Evolutionary conservation across 2,113 vertebrate species (phyloP).

Genomic region (Protobothrops mucrosquamatus): DNA sequence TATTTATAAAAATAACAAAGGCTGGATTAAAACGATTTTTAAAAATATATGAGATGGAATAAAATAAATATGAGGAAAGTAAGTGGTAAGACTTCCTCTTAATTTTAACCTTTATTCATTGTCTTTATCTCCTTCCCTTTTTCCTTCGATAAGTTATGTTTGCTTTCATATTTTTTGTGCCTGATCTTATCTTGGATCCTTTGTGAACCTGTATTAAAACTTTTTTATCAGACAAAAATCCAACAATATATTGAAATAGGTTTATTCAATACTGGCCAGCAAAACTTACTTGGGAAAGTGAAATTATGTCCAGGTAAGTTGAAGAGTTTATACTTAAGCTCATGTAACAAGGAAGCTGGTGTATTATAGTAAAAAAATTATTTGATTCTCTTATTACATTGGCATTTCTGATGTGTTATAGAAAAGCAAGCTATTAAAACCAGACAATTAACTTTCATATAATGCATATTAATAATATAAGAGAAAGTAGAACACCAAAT

Average conservation of each 20-base stretch:
- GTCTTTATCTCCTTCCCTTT: background rate
- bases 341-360: background rate
- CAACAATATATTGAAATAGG: slow-evolving; percentile 31
- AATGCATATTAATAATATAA: background rate
- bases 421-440: background rate
- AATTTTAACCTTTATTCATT: slow-evolving; percentile 14
- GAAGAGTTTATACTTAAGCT: background rate
- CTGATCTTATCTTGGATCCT: slow-evolving; percentile 50
- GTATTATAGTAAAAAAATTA: background rate
- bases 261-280: slow-evolving; percentile 30
- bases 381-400: background rate
- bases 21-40: too few species aligned
- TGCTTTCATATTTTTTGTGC: slow-evolving; percentile 30
- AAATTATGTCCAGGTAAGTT: slow-evolving; percentile 37
- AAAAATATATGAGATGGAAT: slow-evolving; percentile 17
- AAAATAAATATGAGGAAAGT: slow-evolving; percentile 26
- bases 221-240: slow-evolving; percentile 47
- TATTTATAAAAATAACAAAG: too few species aligned
- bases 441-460: background rate
- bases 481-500: background rate
- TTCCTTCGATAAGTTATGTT: background rate
- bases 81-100: slow-evolving; percentile 23
- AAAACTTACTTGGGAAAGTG: slow-evolving; percentile 37
- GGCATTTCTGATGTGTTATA: background rate
- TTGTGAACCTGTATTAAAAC: slow-evolving; percentile 59